phyloP scores from a whole-genome alignment of 2,113 vertebrate species.

The Ascaphus truei region DNA sequence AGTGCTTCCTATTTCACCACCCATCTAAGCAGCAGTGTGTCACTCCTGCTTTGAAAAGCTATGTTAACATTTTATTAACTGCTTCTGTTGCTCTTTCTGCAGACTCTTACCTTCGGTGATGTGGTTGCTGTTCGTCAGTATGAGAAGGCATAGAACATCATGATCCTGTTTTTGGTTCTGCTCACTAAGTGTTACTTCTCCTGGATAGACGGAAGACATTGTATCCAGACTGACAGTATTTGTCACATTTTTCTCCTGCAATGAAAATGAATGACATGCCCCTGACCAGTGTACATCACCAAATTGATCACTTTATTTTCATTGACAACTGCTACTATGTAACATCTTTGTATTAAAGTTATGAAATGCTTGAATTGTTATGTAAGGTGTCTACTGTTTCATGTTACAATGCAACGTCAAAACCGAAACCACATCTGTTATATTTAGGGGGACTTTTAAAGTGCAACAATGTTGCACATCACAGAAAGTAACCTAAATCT shows the following conservation, averaged over 20 bases:
- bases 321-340: background rate
- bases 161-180: background rate
- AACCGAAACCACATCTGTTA: no score
- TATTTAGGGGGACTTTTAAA: no score
- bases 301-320: background rate
- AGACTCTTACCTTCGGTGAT: slow-evolving; percentile 86
- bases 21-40: no score
- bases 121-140: slow-evolving; percentile 84
- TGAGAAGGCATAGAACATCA: slow-evolving; percentile 75
- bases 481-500: no score
- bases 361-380: no score
- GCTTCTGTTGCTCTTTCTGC: slow-evolving; percentile 41
- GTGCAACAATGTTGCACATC: no score
- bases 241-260: background rate
- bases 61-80: background rate
- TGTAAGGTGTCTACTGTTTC: no score
- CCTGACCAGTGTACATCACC: background rate
- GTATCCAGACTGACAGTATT: background rate
- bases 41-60: no score
- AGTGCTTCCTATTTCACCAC: no score
- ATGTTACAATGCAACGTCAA: no score
- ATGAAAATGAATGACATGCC: background rate
- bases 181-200: slow-evolving; percentile 35
- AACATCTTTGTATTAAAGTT: slow-evolving; percentile 26
- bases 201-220: slow-evolving; percentile 38